Percentiles rank a stretch among this genome's conserved stretches.
Conservation (phyloP, 1,140 invertebrate genomes). For the Rhynchophorus ferrugineus region DNA sequence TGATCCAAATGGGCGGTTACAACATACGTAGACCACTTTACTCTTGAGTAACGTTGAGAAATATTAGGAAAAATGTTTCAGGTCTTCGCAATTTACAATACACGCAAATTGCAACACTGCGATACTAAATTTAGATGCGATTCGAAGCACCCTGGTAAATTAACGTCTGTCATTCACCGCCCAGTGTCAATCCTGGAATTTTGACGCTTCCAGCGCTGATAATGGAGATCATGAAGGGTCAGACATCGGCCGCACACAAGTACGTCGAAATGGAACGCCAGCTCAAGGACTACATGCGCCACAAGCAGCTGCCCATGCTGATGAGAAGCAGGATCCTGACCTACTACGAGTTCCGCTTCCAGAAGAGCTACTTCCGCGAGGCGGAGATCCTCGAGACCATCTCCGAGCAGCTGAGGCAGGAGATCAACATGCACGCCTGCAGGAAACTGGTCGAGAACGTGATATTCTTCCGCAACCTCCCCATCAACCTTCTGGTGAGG, state of each 20-base stretch:
- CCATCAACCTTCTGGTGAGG: slow-evolving; percentile 34
- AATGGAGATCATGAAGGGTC: slow-evolving; percentile 32
- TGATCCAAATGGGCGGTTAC: too few relatives aligned
- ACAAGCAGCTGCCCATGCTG: slow-evolving; percentile 34
- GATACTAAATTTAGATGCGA: too few relatives aligned
- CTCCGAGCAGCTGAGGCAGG: slow-evolving; percentile 41
- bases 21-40: too few relatives aligned
- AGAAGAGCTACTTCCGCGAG: slow-evolving; percentile 41
- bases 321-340: slow-evolving; percentile 33
- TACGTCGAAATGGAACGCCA: slow-evolving; percentile 36
- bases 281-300: slow-evolving; percentile 36
- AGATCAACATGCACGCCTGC: slow-evolving; percentile 44
- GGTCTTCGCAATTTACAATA: too few relatives aligned
- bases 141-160: too few relatives aligned
- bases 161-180: too few relatives aligned
- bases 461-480: slow-evolving; percentile 42
- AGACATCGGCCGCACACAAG: slow-evolving; percentile 30
- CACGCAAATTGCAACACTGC: too few relatives aligned
- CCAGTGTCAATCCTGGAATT: too few relatives aligned
- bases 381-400: slow-evolving; percentile 42
- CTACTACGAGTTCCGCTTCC: slow-evolving; percentile 41
- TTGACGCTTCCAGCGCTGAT: slow-evolving; percentile 32
- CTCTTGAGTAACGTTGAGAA: too few relatives aligned
- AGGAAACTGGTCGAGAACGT: slow-evolving; percentile 42
- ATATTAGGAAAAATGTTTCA: too few relatives aligned